phyloP scores from a whole-genome alignment of 2,888 invertebrate genomes.

The Drosophila greeni region DNA sequence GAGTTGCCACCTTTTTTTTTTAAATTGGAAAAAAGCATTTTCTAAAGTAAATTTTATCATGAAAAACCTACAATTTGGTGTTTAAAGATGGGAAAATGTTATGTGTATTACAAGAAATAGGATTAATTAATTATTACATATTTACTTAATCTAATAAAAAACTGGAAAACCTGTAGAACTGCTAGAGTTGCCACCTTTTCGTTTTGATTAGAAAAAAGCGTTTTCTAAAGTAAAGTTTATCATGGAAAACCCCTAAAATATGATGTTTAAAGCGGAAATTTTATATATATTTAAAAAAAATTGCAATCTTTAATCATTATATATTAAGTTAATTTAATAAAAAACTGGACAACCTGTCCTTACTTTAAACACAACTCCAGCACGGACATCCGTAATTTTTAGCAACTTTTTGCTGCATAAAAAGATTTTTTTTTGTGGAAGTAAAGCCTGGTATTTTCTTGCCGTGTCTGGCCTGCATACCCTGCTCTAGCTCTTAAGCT shows the following conservation, averaged over 20 bases:
- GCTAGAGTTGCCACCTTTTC: not conserved
- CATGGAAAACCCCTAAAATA: too few relatives aligned
- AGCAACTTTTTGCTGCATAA: slow-evolving; percentile 34
- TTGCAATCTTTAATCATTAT: not conserved
- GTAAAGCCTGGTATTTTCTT: slow-evolving; percentile 26
- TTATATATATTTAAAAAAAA: too few relatives aligned
- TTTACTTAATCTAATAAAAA: not conserved
- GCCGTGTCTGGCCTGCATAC: slow-evolving; percentile 5
- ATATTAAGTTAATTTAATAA: not conserved
- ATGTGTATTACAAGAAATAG: too few relatives aligned
- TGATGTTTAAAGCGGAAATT: too few relatives aligned
- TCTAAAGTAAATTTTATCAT: not conserved
- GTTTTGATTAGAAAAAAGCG: not conserved
- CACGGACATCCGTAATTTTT: slow-evolving; percentile 56
- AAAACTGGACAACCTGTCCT: slow-evolving; percentile 47
- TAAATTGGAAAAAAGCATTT: not conserved
- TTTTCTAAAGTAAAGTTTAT: not conserved
- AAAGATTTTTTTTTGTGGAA: slow-evolving; percentile 45
- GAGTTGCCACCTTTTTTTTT: not conserved
- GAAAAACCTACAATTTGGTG: too few relatives aligned
- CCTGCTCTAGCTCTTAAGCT: not conserved
- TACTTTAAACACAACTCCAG: not conserved
- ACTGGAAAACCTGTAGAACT: slow-evolving; percentile 45
- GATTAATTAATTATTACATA: not conserved
- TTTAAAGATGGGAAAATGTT: too few relatives aligned